Evolutionary conservation across 2,113 vertebrate species (phyloP).

Genomic region (Heteronetta atricapilla): DNA sequence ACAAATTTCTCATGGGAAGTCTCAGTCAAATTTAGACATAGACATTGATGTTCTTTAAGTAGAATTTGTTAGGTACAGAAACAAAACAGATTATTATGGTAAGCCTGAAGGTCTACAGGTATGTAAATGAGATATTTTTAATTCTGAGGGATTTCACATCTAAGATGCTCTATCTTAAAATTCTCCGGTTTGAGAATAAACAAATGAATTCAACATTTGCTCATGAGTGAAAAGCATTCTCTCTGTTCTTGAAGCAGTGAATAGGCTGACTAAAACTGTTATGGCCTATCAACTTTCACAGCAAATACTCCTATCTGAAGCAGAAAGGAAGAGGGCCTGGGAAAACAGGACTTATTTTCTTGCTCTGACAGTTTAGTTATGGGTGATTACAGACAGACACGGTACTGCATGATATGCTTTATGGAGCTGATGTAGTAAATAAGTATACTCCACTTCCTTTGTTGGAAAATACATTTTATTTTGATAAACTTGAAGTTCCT

Average conservation of each 20-base stretch:
- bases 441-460: background rate
- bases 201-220: background rate
- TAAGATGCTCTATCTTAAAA: background rate
- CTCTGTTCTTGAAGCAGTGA: background rate
- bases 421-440: background rate
- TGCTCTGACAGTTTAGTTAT: background rate
- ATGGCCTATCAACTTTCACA: background rate
- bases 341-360: background rate
- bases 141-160: background rate
- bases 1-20: background rate
- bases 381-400: background rate
- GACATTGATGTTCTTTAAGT: background rate
- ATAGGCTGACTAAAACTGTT: background rate
- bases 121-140: background rate
- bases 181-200: background rate
- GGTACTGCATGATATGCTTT: background rate
- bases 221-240: background rate
- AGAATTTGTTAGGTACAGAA: background rate
- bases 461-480: background rate
- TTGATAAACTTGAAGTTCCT: background rate
- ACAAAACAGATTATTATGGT: background rate
- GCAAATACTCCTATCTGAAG: background rate
- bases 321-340: background rate
- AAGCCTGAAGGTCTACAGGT: background rate
- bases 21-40: background rate